phyloP scores from a whole-genome alignment of 2,113 vertebrate species.

The Embiotoca jacksoni region DNA sequence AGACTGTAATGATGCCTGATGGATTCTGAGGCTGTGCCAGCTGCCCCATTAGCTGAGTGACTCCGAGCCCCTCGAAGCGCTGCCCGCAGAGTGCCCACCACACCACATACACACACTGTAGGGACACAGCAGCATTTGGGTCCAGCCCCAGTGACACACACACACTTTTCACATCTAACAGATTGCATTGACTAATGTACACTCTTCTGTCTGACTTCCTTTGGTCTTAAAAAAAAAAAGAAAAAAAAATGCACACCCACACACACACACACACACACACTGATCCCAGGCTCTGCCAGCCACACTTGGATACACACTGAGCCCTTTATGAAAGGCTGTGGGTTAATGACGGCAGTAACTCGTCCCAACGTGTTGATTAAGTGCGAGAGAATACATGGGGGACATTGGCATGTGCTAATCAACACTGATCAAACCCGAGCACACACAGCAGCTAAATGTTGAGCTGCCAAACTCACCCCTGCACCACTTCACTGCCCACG shows the following conservation, averaged over 20 bases:
- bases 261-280: constrained; percentile 25
- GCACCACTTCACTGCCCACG: constrained; percentile 17
- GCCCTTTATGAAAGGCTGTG: constrained; percentile 54
- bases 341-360: constrained; percentile 67
- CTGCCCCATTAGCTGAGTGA: constrained; percentile 83
- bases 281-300: constrained; percentile 42
- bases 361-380: constrained; percentile 63
- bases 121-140: constrained; percentile 32
- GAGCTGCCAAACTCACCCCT: constrained; percentile 33
- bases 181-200: constrained; percentile 47
- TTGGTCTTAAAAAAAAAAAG: constrained; percentile 35
- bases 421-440: constrained; percentile 48
- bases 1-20: constrained; percentile 77
- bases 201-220: constrained; percentile 41
- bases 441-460: constrained; percentile 7
- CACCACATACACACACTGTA: constrained; percentile 45
- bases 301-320: constrained; percentile 61
- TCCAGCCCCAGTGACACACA: constrained; percentile 39
- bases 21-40: constrained; percentile 82
- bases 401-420: constrained; percentile 63
- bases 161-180: constrained; percentile 44
- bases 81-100: constrained; percentile 67
- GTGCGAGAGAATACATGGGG: constrained; percentile 61
- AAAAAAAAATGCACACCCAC: constrained; percentile 14
- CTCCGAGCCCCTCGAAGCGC: constrained; percentile 46